phyloP scores from a whole-genome alignment of 2,113 vertebrate genomes.

The Psittacus erithacus region DNA sequence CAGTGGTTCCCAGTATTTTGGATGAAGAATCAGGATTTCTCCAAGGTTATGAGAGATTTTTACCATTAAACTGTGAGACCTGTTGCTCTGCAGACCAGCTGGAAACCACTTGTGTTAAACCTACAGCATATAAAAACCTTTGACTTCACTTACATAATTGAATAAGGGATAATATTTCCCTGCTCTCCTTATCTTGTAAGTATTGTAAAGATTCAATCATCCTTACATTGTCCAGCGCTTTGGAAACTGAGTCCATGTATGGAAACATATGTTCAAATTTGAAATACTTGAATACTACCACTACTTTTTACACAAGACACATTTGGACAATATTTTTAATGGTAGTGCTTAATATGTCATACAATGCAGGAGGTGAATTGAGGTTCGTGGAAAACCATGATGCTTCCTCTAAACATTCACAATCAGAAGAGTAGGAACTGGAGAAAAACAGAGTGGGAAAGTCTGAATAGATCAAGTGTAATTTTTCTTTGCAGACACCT shows the following conservation, averaged over 20 bases:
- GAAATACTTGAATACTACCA: background rate
- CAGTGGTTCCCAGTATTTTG: background rate
- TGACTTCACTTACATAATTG: background rate
- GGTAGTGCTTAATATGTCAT: background rate
- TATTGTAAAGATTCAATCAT: background rate
- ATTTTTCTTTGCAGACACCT: background rate
- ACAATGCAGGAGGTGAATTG: background rate
- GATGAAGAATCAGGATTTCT: background rate
- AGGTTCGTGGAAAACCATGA: background rate
- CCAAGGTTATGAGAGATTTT: background rate
- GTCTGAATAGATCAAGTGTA: background rate
- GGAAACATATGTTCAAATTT: background rate
- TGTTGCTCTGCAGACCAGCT: background rate
- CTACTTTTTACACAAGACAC: background rate
- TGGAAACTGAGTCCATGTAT: background rate
- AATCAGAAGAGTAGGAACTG: background rate
- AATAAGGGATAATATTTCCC: background rate
- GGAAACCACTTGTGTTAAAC: background rate
- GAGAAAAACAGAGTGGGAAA: background rate
- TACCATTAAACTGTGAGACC: background rate
- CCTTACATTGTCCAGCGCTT: background rate
- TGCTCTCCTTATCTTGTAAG: background rate
- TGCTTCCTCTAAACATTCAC: background rate
- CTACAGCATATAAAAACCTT: background rate
- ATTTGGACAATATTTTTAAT: background rate